A percentile compares a stretch with the other conserved stretches of the same genome.
phyloP scores from a whole-genome alignment of 2,888 invertebrate species.

The Melitaea athalia region DNA sequence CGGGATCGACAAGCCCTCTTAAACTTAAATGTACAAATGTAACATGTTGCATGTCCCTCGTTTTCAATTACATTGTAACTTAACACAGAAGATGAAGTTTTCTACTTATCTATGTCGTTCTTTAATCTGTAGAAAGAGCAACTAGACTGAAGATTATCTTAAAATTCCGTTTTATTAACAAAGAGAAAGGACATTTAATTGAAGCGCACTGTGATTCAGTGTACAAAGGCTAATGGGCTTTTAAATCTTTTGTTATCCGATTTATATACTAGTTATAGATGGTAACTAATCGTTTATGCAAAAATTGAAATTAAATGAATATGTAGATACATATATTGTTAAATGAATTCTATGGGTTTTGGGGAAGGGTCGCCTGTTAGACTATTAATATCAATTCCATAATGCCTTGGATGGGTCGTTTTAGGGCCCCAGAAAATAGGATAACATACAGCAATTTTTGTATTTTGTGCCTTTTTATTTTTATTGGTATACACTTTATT shows the following conservation, averaged over 20 bases:
- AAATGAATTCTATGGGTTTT: conserved; percentile 14
- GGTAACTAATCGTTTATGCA: background rate
- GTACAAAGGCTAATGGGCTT: conserved; percentile 39
- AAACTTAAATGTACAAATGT: conserved; percentile 52
- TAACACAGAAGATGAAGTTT: conserved; percentile 13
- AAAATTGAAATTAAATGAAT: background rate
- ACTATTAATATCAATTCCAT: conserved; percentile 21
- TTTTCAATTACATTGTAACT: conserved; percentile 19
- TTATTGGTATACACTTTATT: background rate
- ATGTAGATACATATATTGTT: conserved; percentile 6
- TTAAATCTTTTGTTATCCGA: conserved; percentile 45
- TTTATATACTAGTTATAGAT: background rate
- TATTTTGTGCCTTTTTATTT: background rate
- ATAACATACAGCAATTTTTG: background rate
- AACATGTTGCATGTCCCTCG: conserved; percentile 26
- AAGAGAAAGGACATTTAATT: conserved; percentile 41
- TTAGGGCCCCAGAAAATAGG: background rate
- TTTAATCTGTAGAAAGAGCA: conserved; percentile 22
- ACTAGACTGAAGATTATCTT: conserved; percentile 36
- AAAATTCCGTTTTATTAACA: conserved; percentile 37
- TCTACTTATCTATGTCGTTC: conserved; percentile 20
- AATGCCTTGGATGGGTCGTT: conserved; percentile 19
- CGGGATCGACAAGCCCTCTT: conserved; percentile 55
- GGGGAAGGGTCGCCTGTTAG: conserved; percentile 14
- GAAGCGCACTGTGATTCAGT: conserved; percentile 37